Evolutionary conservation across 2,797 vertebrate species (phyloP), one percentile per base, ranked within the genome.

Genomic region (Gorsachius magnificus): DNA sequence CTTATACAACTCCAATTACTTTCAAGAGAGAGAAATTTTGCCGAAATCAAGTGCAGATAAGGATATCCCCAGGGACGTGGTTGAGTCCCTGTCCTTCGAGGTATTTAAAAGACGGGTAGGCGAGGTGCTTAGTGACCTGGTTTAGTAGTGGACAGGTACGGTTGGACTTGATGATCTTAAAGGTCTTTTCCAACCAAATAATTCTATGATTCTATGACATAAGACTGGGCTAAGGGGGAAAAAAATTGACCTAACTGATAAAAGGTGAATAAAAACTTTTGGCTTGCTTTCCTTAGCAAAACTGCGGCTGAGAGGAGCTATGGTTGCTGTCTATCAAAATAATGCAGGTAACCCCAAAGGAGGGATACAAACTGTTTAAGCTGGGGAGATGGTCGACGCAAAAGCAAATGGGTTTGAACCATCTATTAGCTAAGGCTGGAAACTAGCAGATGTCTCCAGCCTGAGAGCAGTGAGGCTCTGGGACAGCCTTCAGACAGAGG

Each of bases 341-440:
- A 77, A 57, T 13, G 13, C 25, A 72, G 31, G n/a, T 24, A 66
- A 70, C 6, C 15, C 19, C 61, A 61, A 78, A 78, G 38, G 57
- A 91, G 14, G 31, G 16, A 19, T 35, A 48, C 1, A 31, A 79
- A 50, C 41, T 31, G 25, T 80, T 85, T 78, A 68, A 65, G 14
- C 11, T 43, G 28, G 7, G 21, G 41, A 81, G 35, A 29, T n/a
- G 38, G 57, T 36, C 0, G 0, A 31, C 57, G n/a, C 6, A 13
- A 69, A 88, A 91, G 4, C 33, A 61, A 65, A 56, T 5, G 26
- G 14, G 6, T 78, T 54, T 46, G 45, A 60, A 57, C 29, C 51
- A 26, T 35, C n/a, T 45, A 14, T 36, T 50, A 68, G 12, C 48
- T 65, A 25, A 83, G 48, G 28, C n/a, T 83, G 72, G 65, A 69